Base-by-base conservation (phyloP, 1,140 invertebrate species). In the Zophobas atratus region DNA sequence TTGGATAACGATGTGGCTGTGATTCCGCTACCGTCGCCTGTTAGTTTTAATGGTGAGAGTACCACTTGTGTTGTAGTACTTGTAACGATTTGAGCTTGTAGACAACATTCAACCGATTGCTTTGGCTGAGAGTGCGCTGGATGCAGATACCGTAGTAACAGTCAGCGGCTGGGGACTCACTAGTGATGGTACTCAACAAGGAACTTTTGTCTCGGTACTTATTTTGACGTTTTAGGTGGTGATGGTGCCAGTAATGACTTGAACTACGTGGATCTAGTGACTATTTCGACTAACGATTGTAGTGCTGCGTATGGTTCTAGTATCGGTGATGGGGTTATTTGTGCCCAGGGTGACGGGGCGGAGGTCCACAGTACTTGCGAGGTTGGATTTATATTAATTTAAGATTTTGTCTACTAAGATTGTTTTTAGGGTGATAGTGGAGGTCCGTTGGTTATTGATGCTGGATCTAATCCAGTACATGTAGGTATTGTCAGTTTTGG, bases 401-500 rank as follows among this genome's bases (percentile, higher is more conserved):
- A 67, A 80, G 81, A 55, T 43, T 55, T 46, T 2, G 49, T 51
- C 6, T 51, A 46, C 3, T 51, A 70, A 36, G 38, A 0, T 35
- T 32, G 8, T 4, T 56, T 53, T 49, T 48, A 81, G 81, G 81
- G 81, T 67, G 81, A 81, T 41, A 79, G 77, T 51, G 81, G 81
- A 33, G 81, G 81, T 60, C 77, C 79, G 20, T 49, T 81, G 1
- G 57, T 81, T 20, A 3, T 41, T 41, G 5, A 57, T 35, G 32
- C 35, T 39, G 20, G 46, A 46, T 56, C 49, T 32, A 41, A 32
- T 39, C 51, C 60, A 0, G 34, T 53, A 38, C 79, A 79, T 35
- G 85, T 89, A n/a, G 90, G 90, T 8, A 87, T 90, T 4, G 86
- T 88, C 1, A 88, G 88, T 20, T 91, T 90, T 76, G 86, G 89